Percentiles rank a stretch among this genome's conserved stretches.
Conservation (phyloP, 64 coral and sea anemone species). For the Pachyseris speciosa region DNA sequence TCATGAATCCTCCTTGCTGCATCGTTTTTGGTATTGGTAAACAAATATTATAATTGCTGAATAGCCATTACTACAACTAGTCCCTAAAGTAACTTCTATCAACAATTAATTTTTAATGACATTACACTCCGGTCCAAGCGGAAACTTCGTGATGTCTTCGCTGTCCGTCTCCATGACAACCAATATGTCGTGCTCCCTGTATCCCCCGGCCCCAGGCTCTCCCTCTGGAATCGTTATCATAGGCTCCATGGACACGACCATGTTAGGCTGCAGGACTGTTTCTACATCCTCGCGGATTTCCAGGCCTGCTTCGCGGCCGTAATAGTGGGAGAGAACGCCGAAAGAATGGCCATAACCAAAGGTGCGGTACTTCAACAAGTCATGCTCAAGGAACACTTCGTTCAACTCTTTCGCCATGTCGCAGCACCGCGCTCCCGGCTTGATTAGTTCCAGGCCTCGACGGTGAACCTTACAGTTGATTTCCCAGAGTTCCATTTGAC, state of each 20-base stretch:
- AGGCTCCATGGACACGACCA: conserved; percentile 96
- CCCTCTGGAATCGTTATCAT: conserved; percentile 90
- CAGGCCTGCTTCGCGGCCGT: conserved; percentile 88
- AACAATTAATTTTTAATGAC: conserved; percentile 53
- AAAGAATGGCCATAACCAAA: conserved; percentile 97
- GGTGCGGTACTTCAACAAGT: conserved; percentile 82
- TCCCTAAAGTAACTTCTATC: background rate
- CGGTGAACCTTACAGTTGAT: conserved; percentile 82
- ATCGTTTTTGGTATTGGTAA: no score
- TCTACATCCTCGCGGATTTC: conserved; percentile 94
- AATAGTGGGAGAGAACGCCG: conserved; percentile 91
- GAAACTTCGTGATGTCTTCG: conserved; percentile 87
- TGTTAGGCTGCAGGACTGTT: conserved; percentile 84
- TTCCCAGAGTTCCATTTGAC: conserved; percentile 92
- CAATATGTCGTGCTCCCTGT: conserved; percentile 94
- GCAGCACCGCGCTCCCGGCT: conserved; percentile 74
- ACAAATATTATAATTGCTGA: no score
- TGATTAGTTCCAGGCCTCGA: conserved; percentile 87
- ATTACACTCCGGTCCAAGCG: conserved; percentile 71
- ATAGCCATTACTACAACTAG: no score
- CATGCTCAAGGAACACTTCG: conserved; percentile 75
- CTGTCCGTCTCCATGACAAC: conserved; percentile 73
- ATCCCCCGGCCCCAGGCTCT: conserved; percentile 83
- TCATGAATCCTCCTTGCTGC: no score
- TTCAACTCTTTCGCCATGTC: conserved; percentile 94